A percentile compares a stretch with the other conserved stretches of the same genome.
phyloP scores from a whole-genome alignment of 53 echinoderm and acorn worm species.

The Mesocentrotus franciscanus region DNA sequence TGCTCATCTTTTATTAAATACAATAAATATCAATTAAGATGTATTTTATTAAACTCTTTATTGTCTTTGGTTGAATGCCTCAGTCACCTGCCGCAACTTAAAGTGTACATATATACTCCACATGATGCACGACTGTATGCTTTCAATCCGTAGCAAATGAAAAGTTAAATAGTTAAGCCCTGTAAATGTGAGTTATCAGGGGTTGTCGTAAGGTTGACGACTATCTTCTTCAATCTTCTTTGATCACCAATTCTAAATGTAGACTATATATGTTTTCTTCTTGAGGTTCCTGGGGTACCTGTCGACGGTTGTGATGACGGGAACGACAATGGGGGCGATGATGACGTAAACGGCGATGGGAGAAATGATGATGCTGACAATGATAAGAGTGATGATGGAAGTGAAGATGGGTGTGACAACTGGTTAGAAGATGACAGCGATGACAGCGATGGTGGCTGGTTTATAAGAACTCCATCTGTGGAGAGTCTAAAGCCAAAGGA shows the following conservation, averaged over 20 bases:
- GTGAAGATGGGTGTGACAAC: not conserved
- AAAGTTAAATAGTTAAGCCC: not conserved
- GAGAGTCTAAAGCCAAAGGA: slow-evolving; percentile 7
- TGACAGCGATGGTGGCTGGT: not conserved
- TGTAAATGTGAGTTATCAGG: not conserved
- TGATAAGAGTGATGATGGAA: not conserved
- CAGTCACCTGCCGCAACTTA: too few species aligned
- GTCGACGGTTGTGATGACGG: not conserved
- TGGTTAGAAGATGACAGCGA: not conserved
- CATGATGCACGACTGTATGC: too few species aligned
- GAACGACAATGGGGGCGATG: not conserved
- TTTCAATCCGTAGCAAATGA: too few species aligned
- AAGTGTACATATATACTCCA: too few species aligned
- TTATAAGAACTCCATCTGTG: not conserved
- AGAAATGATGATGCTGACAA: not conserved
- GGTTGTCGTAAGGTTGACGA: too few species aligned
- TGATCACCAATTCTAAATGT: too few species aligned
- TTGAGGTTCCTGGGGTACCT: not conserved
- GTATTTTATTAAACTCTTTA: too few species aligned
- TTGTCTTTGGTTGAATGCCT: too few species aligned
- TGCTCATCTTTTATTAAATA: too few species aligned
- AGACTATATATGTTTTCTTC: not conserved
- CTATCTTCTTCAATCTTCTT: too few species aligned
- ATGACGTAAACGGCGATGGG: not conserved
- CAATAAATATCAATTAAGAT: too few species aligned